Evolutionary conservation across 2,113 vertebrate genomes (phyloP).

Genomic region (Pachycephala philippinensis): DNA sequence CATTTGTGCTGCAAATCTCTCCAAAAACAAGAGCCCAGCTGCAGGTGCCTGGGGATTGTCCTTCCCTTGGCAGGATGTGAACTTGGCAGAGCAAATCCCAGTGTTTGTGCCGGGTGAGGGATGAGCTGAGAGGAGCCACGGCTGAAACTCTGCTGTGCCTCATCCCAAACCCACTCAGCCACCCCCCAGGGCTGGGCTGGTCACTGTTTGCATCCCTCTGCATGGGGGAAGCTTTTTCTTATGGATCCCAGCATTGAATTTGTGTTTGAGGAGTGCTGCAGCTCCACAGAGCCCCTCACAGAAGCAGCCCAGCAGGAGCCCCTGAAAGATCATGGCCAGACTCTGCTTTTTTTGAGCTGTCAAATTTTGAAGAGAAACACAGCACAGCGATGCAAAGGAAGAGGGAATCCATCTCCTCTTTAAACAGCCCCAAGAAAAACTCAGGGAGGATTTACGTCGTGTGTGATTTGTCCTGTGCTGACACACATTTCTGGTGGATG

Average conservation of each 20-base stretch:
- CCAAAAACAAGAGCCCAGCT: not conserved
- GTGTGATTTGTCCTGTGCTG: not conserved
- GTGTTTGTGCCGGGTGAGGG: not conserved
- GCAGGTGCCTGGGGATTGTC: not conserved
- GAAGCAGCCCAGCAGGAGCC: not conserved
- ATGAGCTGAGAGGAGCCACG: not conserved
- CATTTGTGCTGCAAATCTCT: not conserved
- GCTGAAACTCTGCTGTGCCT: not conserved
- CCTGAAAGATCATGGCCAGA: not conserved
- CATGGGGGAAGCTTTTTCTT: not conserved
- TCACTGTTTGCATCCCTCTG: not conserved
- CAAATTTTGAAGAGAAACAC: not conserved
- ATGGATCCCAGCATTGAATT: not conserved
- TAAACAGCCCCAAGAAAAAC: not conserved
- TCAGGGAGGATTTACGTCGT: not conserved
- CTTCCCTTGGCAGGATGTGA: not conserved
- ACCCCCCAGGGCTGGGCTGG: not conserved
- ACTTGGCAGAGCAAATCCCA: not conserved
- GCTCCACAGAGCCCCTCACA: not conserved
- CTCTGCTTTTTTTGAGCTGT: not conserved
- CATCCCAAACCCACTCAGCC: not conserved
- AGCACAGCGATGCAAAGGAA: not conserved
- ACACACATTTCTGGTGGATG: not conserved
- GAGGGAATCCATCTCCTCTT: not conserved
- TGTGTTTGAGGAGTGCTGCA: not conserved